These are phyloP conservation scores for Brachionus sp. DNA, from an alignment of 1,140 invertebrate genomes.

Conservation along the genomic window DNA sequence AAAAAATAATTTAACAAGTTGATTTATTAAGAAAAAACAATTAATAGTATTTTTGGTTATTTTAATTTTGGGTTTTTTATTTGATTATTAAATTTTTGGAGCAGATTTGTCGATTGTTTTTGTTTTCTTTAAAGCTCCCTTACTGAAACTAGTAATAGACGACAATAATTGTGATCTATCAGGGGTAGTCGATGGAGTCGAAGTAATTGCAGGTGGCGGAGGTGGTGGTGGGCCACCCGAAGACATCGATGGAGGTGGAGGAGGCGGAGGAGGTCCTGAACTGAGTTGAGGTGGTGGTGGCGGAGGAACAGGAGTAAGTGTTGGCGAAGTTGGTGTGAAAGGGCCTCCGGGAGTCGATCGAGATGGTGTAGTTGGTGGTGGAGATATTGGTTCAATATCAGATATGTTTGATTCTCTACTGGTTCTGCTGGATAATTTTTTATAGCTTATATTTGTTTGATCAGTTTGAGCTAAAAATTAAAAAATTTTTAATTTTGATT, in stretches of 20 bases:
- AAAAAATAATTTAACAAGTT: neutral
- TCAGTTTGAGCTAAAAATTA: neutral
- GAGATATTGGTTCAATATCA: neutral
- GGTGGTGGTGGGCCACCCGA: constrained; percentile 47
- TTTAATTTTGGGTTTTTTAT: neutral
- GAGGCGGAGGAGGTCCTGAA: neutral
- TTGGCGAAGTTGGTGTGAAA: constrained; percentile 18
- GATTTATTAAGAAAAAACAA: neutral
- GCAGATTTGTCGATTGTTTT: constrained; percentile 54
- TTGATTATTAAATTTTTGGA: constrained; percentile 50
- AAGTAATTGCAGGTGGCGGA: constrained; percentile 46
- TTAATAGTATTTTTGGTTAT: neutral
- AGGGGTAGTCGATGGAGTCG: neutral
- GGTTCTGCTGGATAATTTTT: neutral
- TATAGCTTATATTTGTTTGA: constrained; percentile 8
- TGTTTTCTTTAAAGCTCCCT: constrained; percentile 52
- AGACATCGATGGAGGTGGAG: constrained; percentile 45
- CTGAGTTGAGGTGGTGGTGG: constrained; percentile 49
- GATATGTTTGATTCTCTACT: neutral
- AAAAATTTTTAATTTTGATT: neutral
- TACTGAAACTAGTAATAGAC: constrained; percentile 54
- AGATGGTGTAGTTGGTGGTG: constrained; percentile 9
- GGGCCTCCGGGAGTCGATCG: neutral
- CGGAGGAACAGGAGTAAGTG: constrained; percentile 47
- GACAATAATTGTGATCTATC: constrained; percentile 52